Percentiles rank a stretch among this genome's conserved stretches.
phyloP scores from a whole-genome alignment of 1,140 invertebrate genomes.

The Trichomalopsis sarcophagae region DNA sequence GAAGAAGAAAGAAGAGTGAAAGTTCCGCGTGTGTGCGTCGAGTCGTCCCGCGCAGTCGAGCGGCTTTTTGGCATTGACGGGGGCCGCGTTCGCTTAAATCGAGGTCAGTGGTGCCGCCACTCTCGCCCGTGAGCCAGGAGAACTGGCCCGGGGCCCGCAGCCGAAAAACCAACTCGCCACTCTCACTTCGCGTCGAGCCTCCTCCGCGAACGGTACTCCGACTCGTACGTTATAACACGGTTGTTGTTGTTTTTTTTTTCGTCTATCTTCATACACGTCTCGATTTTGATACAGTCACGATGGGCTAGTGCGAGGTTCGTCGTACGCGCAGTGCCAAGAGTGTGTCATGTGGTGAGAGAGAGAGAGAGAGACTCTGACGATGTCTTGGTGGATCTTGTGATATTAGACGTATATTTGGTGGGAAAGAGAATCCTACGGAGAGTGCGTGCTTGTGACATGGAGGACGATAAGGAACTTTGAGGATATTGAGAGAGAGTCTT shows the following conservation, averaged over 20 bases:
- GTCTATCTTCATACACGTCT: not conserved
- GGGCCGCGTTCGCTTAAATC: conserved; percentile 60
- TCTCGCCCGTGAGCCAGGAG: conserved; percentile 61
- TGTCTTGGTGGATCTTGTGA: not conserved
- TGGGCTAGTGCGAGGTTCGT: not conserved
- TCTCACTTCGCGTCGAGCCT: conserved; percentile 67
- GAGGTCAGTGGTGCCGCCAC: conserved; percentile 70
- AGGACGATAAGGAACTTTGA: not conserved
- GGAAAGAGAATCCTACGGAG: no score
- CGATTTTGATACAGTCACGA: no score
- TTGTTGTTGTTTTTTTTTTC: not conserved
- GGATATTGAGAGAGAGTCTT: not conserved
- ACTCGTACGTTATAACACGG: not conserved
- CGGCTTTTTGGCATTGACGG: conserved; percentile 71
- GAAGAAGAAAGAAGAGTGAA: conserved; percentile 67
- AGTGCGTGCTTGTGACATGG: not conserved
- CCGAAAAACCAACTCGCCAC: conserved; percentile 54
- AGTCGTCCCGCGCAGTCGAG: conserved; percentile 37
- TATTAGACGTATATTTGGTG: not conserved
- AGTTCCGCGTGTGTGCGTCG: conserved; percentile 63
- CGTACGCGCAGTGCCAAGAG: no score
- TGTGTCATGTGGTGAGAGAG: not conserved
- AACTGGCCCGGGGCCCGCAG: conserved; percentile 50
- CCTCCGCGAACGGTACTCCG: conserved; percentile 42
- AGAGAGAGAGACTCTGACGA: not conserved